phyloP scores from a whole-genome alignment of 2,113 vertebrate genomes.

The Oncorhynchus clarkii region DNA sequence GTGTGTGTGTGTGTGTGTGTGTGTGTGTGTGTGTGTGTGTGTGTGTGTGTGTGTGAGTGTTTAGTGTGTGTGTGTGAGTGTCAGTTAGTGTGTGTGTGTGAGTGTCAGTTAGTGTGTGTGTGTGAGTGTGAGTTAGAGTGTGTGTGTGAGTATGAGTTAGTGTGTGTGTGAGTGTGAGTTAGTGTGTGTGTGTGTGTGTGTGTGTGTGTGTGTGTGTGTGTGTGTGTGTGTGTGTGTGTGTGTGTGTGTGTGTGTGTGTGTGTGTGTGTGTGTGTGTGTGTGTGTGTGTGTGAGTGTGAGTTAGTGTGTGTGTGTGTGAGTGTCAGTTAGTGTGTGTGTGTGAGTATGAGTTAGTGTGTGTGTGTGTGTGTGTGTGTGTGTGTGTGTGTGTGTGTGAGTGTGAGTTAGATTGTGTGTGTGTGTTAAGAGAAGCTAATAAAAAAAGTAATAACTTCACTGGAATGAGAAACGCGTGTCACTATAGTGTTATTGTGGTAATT shows the following conservation, averaged over 20 bases:
- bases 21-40: not conserved
- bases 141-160: not conserved
- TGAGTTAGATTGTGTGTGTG: not conserved
- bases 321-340: no score
- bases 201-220: no score
- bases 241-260: not conserved
- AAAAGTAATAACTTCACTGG: not conserved
- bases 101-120: no score
- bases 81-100: no score
- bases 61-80: not conserved
- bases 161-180: not conserved
- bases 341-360: no score
- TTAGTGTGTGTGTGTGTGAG: no score
- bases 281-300: not conserved
- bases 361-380: no score
- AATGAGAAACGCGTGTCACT: constrained; percentile 58
- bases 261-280: not conserved
- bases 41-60: not conserved
- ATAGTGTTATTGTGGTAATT: constrained; percentile 51
- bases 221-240: no score
- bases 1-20: not conserved
- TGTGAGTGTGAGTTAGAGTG: not conserved
- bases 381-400: not conserved
- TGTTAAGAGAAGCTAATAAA: not conserved
- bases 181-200: no score